Percentiles rank a stretch among this genome's conserved stretches.
Evolutionary conservation across 2,113 vertebrate genomes (phyloP).

Genomic region (Oryctolagus cuniculus): DNA sequence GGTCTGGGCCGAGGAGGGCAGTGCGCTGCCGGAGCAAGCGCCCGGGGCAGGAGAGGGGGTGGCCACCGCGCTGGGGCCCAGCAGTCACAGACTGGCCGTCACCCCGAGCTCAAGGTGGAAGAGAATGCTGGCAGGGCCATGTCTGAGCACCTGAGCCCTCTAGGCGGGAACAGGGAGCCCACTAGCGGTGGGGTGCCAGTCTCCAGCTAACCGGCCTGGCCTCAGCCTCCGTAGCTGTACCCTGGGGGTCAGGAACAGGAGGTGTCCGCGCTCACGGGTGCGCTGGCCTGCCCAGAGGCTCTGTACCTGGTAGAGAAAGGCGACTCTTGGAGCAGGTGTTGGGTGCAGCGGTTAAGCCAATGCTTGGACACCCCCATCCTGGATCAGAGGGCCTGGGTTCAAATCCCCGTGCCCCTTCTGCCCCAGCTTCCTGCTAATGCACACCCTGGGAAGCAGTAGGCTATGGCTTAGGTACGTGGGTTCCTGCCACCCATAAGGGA

Average conservation of each 20-base stretch:
- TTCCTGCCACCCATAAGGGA: too few relatives aligned
- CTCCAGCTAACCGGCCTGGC: neutral
- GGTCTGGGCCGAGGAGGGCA: rapidly evolving
- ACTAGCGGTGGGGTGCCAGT: neutral
- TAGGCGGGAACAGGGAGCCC: neutral
- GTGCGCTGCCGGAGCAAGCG: neutral
- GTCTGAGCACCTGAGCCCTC: neutral
- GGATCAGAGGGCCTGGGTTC: too few relatives aligned
- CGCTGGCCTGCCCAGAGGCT: neutral
- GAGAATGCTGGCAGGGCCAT: neutral
- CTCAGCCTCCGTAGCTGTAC: neutral
- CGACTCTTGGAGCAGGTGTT: too few relatives aligned
- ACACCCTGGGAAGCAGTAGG: too few relatives aligned
- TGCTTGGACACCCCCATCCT: too few relatives aligned
- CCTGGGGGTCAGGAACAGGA: neutral
- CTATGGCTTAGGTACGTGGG: too few relatives aligned
- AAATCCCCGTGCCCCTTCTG: too few relatives aligned
- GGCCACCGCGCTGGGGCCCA: neutral
- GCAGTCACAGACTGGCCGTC: neutral
- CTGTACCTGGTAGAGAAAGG: neutral
- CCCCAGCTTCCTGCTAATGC: too few relatives aligned
- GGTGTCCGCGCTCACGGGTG: neutral
- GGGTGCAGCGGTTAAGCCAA: too few relatives aligned
- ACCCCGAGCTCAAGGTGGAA: neutral
- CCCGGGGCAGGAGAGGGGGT: neutral